Percentiles rank a stretch among this genome's conserved stretches.
These are phyloP conservation scores for Holocentrus rufus DNA, from an alignment of 2,797 vertebrate genomes.

Conservation along the genomic window DNA sequence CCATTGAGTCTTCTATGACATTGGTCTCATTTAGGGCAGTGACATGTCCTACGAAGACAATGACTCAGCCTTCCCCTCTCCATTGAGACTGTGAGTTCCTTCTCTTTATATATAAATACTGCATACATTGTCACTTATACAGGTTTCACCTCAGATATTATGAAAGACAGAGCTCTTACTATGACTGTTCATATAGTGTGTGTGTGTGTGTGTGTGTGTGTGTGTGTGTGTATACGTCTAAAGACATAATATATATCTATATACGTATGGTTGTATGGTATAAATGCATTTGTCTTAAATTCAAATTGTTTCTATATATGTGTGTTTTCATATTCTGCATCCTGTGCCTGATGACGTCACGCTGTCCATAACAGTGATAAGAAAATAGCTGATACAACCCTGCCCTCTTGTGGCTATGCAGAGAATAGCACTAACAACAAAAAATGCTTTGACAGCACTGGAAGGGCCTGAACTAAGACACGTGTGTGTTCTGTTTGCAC, in stretches of 20 bases:
- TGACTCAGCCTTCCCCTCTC: slow-evolving; percentile 71
- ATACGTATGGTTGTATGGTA: no score
- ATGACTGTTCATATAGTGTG: no score
- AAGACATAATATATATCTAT: no score
- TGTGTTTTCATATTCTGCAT: slow-evolving; percentile 8
- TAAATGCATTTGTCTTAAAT: not conserved
- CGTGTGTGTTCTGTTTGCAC: no score
- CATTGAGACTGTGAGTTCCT: slow-evolving; percentile 77
- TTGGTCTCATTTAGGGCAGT: slow-evolving; percentile 70
- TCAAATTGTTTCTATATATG: not conserved
- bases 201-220: no score
- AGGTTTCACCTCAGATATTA: not conserved
- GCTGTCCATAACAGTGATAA: not conserved
- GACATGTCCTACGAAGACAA: slow-evolving; percentile 80
- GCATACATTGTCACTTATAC: not conserved
- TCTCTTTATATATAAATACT: not conserved
- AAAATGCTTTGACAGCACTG: not conserved
- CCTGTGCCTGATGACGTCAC: slow-evolving; percentile 20
- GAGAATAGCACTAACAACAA: slow-evolving; percentile 23
- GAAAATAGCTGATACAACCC: not conserved
- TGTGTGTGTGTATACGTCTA: no score
- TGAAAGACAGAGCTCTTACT: not conserved
- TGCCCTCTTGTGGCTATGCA: slow-evolving; percentile 62
- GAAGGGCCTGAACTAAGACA: no score
- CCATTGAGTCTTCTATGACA: slow-evolving; percentile 23